Percentiles rank a stretch among this genome's conserved stretches.
Conservation (phyloP, 2,888 invertebrate genomes). For the Cheilosia scutellata region DNA sequence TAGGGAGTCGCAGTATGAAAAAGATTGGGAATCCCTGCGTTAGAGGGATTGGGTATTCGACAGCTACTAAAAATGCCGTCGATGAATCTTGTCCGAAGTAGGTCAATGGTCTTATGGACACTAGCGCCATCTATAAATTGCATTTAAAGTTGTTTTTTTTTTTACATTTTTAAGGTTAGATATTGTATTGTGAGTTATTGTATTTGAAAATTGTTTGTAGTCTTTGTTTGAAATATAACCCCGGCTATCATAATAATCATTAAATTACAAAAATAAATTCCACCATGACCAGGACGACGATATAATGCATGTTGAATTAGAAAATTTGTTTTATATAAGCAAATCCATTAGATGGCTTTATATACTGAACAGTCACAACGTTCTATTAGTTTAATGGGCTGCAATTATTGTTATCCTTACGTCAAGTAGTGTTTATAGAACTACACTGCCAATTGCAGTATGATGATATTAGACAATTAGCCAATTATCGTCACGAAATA, state of each 20-base stretch:
- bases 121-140: too few relatives aligned
- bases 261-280: not conserved
- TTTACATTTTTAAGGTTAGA: too few relatives aligned
- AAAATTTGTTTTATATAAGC: slow-evolving; percentile 6
- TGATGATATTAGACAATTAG: slow-evolving; percentile 48
- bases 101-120: too few relatives aligned
- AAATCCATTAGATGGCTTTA: slow-evolving; percentile 39
- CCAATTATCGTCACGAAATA: slow-evolving; percentile 62
- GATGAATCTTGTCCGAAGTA: too few relatives aligned
- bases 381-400: slow-evolving; percentile 62
- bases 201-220: too few relatives aligned
- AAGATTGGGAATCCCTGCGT: too few relatives aligned
- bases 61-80: too few relatives aligned
- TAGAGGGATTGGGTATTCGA: too few relatives aligned
- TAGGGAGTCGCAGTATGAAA: too few relatives aligned
- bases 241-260: too few relatives aligned
- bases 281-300: not conserved
- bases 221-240: not conserved
- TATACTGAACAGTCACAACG: slow-evolving; percentile 10
- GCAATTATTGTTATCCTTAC: slow-evolving; percentile 29
- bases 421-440: slow-evolving; percentile 30
- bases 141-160: too few relatives aligned
- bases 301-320: not conserved
- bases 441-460: slow-evolving; percentile 20
- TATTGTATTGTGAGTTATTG: too few relatives aligned